phyloP scores from a whole-genome alignment of 2,888 invertebrate genomes.

The Augochlorella aurata region DNA sequence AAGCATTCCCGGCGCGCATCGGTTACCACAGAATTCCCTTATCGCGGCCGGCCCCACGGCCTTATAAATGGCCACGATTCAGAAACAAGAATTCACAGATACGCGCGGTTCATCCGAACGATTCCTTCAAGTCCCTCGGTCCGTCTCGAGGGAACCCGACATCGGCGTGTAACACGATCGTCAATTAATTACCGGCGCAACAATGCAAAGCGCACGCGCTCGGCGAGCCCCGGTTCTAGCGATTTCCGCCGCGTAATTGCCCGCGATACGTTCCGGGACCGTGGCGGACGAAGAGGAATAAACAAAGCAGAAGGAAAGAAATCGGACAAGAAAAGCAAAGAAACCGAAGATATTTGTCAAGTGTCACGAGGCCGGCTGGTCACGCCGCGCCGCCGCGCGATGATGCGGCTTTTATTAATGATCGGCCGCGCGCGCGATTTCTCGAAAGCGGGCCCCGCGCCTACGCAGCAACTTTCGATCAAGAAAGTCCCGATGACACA shows the following conservation, averaged over 20 bases:
- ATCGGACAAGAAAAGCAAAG: slow-evolving; percentile 4
- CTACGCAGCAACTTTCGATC: slow-evolving; percentile 63
- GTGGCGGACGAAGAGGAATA: neutral
- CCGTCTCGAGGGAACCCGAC: slow-evolving; percentile 6
- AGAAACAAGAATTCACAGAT: slow-evolving; percentile 56
- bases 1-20: slow-evolving; percentile 58
- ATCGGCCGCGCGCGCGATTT: slow-evolving; percentile 50
- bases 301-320: neutral
- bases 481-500: slow-evolving; percentile 63
- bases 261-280: slow-evolving; percentile 28
- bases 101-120: slow-evolving; percentile 31
- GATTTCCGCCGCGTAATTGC: slow-evolving; percentile 40
- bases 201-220: slow-evolving; percentile 15
- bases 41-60: slow-evolving; percentile 49
- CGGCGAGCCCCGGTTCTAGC: neutral
- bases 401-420: slow-evolving; percentile 67
- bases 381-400: slow-evolving; percentile 37
- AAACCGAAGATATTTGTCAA: slow-evolving; percentile 57
- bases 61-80: slow-evolving; percentile 65
- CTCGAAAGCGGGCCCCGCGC: slow-evolving; percentile 56
- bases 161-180: slow-evolving; percentile 24
- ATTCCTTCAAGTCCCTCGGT: slow-evolving; percentile 25
- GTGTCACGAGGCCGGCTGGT: slow-evolving; percentile 46
- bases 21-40: slow-evolving; percentile 57
- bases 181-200: slow-evolving; percentile 27